phyloP scores from a whole-genome alignment of 2,113 vertebrate genomes.

The Parus major region DNA sequence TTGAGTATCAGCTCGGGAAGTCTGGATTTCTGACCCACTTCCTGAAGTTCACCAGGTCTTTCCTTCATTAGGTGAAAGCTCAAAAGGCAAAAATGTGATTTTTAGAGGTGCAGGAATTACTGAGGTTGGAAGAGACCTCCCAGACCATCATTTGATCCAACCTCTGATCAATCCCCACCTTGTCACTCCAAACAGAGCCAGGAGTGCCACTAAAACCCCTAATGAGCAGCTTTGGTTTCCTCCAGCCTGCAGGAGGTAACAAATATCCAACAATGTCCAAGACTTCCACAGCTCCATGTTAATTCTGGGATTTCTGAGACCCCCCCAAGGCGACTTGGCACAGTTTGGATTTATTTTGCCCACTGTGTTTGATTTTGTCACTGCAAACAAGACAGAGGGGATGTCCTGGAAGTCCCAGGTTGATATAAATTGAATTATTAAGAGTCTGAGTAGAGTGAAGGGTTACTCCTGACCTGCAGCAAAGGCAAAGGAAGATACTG shows the following conservation, averaged over 20 bases:
- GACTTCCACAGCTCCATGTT: not conserved
- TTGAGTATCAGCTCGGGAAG: not conserved
- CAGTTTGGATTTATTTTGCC: not conserved
- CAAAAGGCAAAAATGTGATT: not conserved
- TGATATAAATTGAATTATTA: not conserved
- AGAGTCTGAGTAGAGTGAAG: fast-evolving
- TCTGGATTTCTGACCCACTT: not conserved
- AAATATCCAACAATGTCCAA: fast-evolving
- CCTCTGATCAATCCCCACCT: no score
- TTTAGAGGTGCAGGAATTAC: not conserved
- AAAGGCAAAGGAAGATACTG: not conserved
- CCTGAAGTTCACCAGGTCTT: not conserved
- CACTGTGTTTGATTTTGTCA: not conserved
- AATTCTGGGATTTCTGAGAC: not conserved
- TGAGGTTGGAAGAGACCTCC: not conserved
- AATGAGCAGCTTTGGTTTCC: not conserved
- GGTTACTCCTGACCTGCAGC: not conserved
- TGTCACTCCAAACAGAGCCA: not conserved
- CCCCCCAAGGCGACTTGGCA: not conserved
- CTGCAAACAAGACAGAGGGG: not conserved
- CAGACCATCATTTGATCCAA: not conserved
- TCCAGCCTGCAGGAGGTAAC: not conserved
- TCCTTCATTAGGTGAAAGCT: not conserved
- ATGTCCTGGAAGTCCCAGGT: not conserved
- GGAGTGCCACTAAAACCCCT: not conserved